Conservation (phyloP, 2,113 vertebrate species). For the Alouatta palliata region DNA sequence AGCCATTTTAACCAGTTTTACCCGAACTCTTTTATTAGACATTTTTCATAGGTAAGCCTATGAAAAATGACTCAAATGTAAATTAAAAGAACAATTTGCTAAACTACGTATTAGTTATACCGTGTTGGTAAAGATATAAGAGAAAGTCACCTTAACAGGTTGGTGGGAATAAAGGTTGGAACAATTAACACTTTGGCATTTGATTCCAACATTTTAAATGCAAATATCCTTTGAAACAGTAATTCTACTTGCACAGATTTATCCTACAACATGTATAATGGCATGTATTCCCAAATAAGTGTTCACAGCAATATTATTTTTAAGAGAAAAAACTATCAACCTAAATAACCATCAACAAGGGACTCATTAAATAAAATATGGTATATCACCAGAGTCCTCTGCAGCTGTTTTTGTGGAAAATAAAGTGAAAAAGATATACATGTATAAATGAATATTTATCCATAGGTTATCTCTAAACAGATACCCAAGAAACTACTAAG, state of each 20-base stretch:
- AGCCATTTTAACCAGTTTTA: not conserved
- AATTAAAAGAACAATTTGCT: conserved; percentile 7
- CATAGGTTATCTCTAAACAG: not conserved
- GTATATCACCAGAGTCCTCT: not conserved
- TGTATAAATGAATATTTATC: not conserved
- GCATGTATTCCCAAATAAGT: not conserved
- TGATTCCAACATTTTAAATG: not conserved
- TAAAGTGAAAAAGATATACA: not conserved
- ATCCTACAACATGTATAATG: not conserved
- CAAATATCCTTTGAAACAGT: not conserved
- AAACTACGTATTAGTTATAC: not conserved
- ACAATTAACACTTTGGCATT: not conserved
- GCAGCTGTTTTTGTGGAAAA: not conserved
- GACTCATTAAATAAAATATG: not conserved
- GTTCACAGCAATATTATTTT: not conserved
- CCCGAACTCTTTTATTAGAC: not conserved
- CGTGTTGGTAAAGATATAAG: not conserved
- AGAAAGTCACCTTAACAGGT: not conserved
- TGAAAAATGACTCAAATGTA: not conserved
- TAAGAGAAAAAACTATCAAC: conserved; percentile 24
- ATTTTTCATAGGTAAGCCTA: not conserved
- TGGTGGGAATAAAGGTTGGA: not conserved
- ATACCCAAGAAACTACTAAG: not conserved
- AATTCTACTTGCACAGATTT: not conserved
- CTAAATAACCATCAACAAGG: conserved; percentile 4